Base-by-base conservation (phyloP, 2,113 vertebrate species). In the Grammomys surdaster region DNA sequence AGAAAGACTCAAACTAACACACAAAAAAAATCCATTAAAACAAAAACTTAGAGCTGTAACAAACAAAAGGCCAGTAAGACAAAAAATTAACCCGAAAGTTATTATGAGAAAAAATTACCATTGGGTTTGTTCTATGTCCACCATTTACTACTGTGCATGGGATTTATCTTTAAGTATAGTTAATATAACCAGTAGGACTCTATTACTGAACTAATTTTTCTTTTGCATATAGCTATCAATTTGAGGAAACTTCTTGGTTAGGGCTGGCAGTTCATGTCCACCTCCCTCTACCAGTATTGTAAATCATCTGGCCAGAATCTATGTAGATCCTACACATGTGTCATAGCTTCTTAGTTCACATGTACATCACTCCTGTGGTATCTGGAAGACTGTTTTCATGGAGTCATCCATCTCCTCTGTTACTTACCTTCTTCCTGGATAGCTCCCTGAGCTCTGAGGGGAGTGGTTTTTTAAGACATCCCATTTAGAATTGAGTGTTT, bases 291-390 rank as follows among this genome's bases (percentile, higher is more conserved):
- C 40, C 7, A 40, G 12, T 40, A 36, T 7, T 82, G 19, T 60
- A 60, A 60, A 12, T 28, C 56, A 9, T 82, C 22, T 82, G 80
- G 2, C 22, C 58, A 40, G 22, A 26, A 60, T 20, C 2, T 60
- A 36, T 24, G 6, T 24, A 4, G 11, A 20, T 13, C 36, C 5
- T 82, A 4, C 12, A 3, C 3, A 40, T 82, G 22, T 82, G 13
- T 36, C 56, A 26, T 3, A 60, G 11, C 26, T 82, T 60, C 80
- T 40, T 56, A 40, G 0, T 60, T 40, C 36, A 40, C 22, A 40
- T 2, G 3, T 26, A 12, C 0, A 26, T n/a, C 36, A 40, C 11
- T 8, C 11, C 20, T 60, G 11, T n/a, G 26, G 20, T 60, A 7
- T 22, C 12, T 26, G 13, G 36, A 58, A 22, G 19, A n/a, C 16